Evolutionary conservation across 2,888 invertebrate genomes (phyloP).

Genomic region (Opisthograptis luteolata): DNA sequence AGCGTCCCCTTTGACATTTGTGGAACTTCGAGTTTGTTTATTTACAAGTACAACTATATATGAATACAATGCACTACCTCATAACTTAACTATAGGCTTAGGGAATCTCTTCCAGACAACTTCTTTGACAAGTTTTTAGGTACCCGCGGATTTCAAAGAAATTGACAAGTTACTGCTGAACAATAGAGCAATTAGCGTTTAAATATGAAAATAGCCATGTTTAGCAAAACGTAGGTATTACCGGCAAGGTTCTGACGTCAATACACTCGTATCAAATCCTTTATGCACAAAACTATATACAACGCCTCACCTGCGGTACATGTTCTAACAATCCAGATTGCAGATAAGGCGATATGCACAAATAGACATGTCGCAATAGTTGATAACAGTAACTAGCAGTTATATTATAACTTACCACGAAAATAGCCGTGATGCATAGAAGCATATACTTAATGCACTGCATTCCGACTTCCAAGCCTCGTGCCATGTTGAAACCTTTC

Average conservation of each 20-base stretch:
- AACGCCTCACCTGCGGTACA: neutral
- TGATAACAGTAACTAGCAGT: constrained; percentile 29
- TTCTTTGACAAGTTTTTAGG: too few species aligned
- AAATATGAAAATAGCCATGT: too few species aligned
- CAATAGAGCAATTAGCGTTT: too few species aligned
- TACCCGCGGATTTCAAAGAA: too few species aligned
- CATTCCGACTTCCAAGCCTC: constrained; percentile 86
- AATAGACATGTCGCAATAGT: constrained; percentile 38
- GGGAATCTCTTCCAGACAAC: too few species aligned
- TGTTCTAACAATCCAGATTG: constrained; percentile 13
- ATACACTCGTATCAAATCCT: neutral
- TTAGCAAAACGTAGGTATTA: neutral
- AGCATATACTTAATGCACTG: constrained; percentile 90
- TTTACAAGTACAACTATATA: too few species aligned
- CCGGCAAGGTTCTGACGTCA: constrained; percentile 7
- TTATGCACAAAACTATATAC: constrained; percentile 8
- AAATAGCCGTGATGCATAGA: constrained; percentile 90
- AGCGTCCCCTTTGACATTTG: too few species aligned
- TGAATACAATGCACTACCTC: too few species aligned
- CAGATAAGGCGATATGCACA: constrained; percentile 40
- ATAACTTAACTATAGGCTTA: too few species aligned
- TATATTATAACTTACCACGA: constrained; percentile 88
- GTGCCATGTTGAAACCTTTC: constrained; percentile 59
- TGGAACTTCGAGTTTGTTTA: too few species aligned
- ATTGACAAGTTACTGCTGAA: too few species aligned